These are phyloP conservation scores for Patagioenas fasciata DNA, from an alignment of 2,113 vertebrate species.

Conservation along the genomic window DNA sequence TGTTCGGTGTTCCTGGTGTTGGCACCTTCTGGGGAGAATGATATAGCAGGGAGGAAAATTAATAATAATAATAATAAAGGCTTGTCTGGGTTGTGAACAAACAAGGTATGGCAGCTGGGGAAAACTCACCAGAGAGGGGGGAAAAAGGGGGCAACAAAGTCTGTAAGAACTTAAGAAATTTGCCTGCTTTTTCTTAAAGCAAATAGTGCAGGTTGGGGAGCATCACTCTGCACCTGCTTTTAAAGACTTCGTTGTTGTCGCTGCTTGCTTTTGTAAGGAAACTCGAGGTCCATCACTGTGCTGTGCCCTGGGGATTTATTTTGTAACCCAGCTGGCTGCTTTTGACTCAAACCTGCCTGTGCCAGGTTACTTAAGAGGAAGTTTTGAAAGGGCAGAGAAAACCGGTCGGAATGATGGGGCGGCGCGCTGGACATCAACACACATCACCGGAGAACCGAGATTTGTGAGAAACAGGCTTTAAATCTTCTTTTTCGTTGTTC, in stretches of 20 bases:
- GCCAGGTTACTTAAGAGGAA: background rate
- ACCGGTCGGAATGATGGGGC: rapidly evolving
- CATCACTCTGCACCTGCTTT: background rate
- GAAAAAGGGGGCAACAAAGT: background rate
- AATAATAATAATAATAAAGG: background rate
- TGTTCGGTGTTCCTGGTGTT: background rate
- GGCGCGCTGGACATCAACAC: rapidly evolving
- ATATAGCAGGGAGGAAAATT: background rate
- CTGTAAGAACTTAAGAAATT: background rate
- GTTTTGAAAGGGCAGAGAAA: background rate
- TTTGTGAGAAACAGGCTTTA: rapidly evolving
- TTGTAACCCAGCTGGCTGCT: background rate
- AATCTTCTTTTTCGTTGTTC: background rate
- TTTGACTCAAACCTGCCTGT: rapidly evolving
- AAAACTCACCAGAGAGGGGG: too few relatives aligned
- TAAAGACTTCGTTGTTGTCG: background rate
- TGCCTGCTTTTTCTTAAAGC: background rate
- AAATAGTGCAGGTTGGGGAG: background rate
- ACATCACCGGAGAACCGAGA: background rate
- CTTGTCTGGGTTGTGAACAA: background rate
- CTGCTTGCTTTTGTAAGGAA: background rate
- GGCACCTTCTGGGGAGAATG: background rate
- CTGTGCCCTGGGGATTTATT: background rate
- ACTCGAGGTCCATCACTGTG: rapidly evolving
- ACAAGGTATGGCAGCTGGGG: background rate